Base-by-base conservation (phyloP, 2,888 invertebrate species). In the Clostera curtula region DNA sequence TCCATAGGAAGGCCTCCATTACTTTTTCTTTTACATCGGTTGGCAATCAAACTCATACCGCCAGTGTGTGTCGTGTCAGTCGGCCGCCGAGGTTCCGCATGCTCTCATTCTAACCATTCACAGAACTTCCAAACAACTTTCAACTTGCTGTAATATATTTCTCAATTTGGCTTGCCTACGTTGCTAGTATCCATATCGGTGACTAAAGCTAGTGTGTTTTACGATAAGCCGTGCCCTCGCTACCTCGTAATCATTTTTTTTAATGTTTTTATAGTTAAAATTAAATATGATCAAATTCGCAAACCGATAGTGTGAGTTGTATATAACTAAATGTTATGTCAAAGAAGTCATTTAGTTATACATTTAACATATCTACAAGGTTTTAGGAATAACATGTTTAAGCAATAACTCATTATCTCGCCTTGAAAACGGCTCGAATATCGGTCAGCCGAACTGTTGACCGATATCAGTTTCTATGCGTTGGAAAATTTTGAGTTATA, bases 21-120 rank as follows among this genome's bases (percentile, higher is more conserved):
- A 39, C 19, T 53, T 49, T 53, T 53, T 53, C 38, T 34, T 21
- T 12, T 25, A 45, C 19, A 24, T 33, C 30, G 29, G 26, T 26
- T 29, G 40, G 43, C 42, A 37, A 47, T 47, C 41, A 27, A 47
- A 49, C 39, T 29, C 35, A 37, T 50, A n/a, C n/a, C n/a, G n/a
- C 40, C 35, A 46, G 43, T 46, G 46, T 41, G 37, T 53, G 57
- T 49, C 52, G 56, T 74, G 76, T 79, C 68, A 79, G 74, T 75
- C 61, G 73, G 74, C 49, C 76, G 54, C 41, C 41, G 38, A 36
- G 57, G 63, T 62, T 73, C 80, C 82, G 76, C 58, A 42, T 76
- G 71, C 46, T 54, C 69, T 64, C 66, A 44, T 65, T 69, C 48
- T 47, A 43, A 49, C 43, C 47, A 57, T 71, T 71, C 71, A 40